Evolutionary conservation across 1,140 invertebrate genomes (phyloP), one percentile per base, ranked within the genome.

Genomic region (Copidosoma floridanum): DNA sequence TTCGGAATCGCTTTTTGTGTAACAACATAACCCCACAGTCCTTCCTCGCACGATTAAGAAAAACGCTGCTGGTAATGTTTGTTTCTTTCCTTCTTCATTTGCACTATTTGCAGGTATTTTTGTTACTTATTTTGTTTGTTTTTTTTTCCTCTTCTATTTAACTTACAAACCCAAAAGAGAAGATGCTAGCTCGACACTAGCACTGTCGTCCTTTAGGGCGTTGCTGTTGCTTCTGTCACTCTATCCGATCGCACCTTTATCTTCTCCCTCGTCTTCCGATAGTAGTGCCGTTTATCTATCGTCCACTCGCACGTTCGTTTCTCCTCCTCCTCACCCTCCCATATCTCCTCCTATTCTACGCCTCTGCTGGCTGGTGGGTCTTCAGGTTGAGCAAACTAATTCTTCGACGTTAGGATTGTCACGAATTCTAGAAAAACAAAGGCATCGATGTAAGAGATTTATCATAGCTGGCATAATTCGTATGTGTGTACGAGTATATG

Each of bases 371-470:
- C 43, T 43, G 18, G n/a, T n/a, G n/a, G n/a, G n/a, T n/a, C n/a
- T 61, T n/a, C 26, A 3, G 40, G 14, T 44, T 40, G 37, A 47
- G 48, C 51, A 23, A 73, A 70, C 73, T 82, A 83, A 78, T 83
- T 83, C 74, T 83, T 84, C 56, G 82, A 81, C 64, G 83, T 85
- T 69, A 85, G 68, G 66, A 86, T 85, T 71, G 82, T 83, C 60
- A 85, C 83, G 68, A 86, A 86, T 70, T 86, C 84, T 86, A 69
- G 44, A 65, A 63, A 51, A 35, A 53, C 1, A 54, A 29, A 10
- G 40, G 20, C 26, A 56, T 56, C 46, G 46, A 56, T 56, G 52
- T 41, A 41, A 41, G 12, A 41, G 5, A n/a, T 41, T 41, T 37
- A 37, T 37, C 14, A 37, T 8, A 8, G 14, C 14, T 37, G 14